Conservation (phyloP, 2,888 invertebrate genomes). For the Drosophila tripunctata region DNA sequence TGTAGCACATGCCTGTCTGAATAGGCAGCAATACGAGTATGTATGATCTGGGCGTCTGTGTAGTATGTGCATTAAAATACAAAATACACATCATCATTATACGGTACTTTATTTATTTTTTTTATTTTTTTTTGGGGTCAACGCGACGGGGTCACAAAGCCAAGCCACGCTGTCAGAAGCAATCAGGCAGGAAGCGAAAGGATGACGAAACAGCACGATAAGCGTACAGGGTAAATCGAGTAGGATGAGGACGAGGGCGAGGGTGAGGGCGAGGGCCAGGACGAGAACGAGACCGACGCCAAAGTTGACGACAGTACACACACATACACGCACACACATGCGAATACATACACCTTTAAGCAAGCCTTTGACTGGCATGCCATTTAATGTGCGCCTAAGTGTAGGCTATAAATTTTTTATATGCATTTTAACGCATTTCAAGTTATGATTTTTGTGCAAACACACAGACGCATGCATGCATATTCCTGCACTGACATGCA, state of each 20-base stretch:
- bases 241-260: not conserved
- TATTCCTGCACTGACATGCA: constrained; percentile 15
- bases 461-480: not conserved
- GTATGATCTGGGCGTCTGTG: not conserved
- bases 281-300: too few relatives aligned
- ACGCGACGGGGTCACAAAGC: constrained; percentile 22
- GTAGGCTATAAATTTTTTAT: constrained; percentile 75
- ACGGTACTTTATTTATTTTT: not conserved
- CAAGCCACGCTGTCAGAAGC: constrained; percentile 22
- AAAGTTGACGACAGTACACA: not conserved
- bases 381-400: constrained; percentile 77
- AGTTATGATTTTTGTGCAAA: constrained; percentile 66
- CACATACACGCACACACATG: not conserved
- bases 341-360: not conserved
- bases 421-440: constrained; percentile 76
- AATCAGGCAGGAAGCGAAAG: constrained; percentile 7
- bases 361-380: constrained; percentile 71
- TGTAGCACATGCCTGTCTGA: not conserved
- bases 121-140: constrained; percentile 60
- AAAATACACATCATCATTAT: constrained; percentile 62
- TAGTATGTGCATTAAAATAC: constrained; percentile 40
- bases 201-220: constrained; percentile 41
- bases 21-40: not conserved
- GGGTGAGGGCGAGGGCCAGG: not conserved
- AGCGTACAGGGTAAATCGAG: constrained; percentile 5